A percentile compares a stretch with the other conserved stretches of the same genome.
Evolutionary conservation across 2,888 invertebrate genomes (phyloP).

Genomic region (Acanthosepion esculentum): DNA sequence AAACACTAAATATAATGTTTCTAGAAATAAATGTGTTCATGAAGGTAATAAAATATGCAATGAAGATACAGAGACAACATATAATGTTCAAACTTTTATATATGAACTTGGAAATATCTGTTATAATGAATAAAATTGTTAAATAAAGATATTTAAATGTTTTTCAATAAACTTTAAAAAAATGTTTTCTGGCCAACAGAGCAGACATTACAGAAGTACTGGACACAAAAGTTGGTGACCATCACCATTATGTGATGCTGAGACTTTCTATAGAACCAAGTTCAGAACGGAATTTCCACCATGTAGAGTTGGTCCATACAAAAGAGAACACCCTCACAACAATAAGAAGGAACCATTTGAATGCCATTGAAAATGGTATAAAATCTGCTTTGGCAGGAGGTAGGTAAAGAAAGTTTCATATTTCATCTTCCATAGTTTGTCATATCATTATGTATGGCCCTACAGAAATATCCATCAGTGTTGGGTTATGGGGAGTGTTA

Average conservation of each 20-base stretch:
- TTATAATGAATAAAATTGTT: not conserved
- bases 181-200: not conserved
- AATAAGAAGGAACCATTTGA: constrained; percentile 81
- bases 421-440: not conserved
- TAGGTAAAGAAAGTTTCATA: constrained; percentile 53
- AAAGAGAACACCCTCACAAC: constrained; percentile 78
- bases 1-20: too few species aligned
- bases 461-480: too few species aligned
- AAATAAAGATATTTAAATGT: not conserved
- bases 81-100: too few species aligned
- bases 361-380: constrained; percentile 84
- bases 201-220: constrained; percentile 76
- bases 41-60: too few species aligned
- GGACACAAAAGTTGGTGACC: constrained; percentile 81
- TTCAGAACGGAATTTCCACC: constrained; percentile 55
- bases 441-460: too few species aligned
- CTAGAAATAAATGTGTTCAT: too few species aligned
- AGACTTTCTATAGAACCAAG: constrained; percentile 80
- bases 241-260: constrained; percentile 80
- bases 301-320: constrained; percentile 61
- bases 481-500: too few species aligned
- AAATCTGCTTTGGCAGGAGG: constrained; percentile 74
- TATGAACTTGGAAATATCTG: too few species aligned
- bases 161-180: not conserved
- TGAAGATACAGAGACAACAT: too few species aligned